Base-by-base conservation (phyloP, 2,888 invertebrate genomes). In the Drosophila vallismaia region DNA sequence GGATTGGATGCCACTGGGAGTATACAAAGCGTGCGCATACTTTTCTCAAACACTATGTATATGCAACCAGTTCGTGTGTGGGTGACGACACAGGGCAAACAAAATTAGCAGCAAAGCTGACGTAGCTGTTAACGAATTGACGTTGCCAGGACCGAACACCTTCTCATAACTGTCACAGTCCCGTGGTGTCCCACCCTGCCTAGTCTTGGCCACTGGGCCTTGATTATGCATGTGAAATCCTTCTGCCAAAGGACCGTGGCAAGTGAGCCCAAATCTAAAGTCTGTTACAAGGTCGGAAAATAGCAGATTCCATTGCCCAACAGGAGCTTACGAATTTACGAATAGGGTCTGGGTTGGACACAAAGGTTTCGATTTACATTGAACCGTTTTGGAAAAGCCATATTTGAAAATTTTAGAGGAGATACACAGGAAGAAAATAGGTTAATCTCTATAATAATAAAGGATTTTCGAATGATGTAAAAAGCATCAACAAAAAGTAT, bases 21-120 rank as follows among this genome's bases (percentile, higher is more conserved):
- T 40, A 26, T 28, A 52, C 48, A 71, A 70, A 71, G 52, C 45
- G 82, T 79, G 72, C 68, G 67, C 81, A 77, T 74, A 86, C 87
- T 84, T 82, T 84, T 74, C 57, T 38, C 72, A 62, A 60, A 56
- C 75, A 77, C 77, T 77, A 62, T 74, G 10, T 42, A 38, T 55
- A 33, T 49, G 19, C 19, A 42, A 42, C 45, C 24, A 0, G 24
- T 28, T 14, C 50, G 31, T 53, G 50, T 52, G 10, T 53, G 60
- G 64, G 54, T 55, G 45, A 71, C 62, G 66, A 55, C 73, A 74
- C 60, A 83, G 68, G 62, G 66, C 78, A 87, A 87, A 83, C 85
- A 83, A 85, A 85, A 83, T 83, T 83, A 83, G 87, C 66, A 78
- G 76, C 76, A 76, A 77, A 79, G 64, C 74, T 85, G 72, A 78